phyloP scores from a whole-genome alignment of 2,888 invertebrate species.

The Aethes cnicana region DNA sequence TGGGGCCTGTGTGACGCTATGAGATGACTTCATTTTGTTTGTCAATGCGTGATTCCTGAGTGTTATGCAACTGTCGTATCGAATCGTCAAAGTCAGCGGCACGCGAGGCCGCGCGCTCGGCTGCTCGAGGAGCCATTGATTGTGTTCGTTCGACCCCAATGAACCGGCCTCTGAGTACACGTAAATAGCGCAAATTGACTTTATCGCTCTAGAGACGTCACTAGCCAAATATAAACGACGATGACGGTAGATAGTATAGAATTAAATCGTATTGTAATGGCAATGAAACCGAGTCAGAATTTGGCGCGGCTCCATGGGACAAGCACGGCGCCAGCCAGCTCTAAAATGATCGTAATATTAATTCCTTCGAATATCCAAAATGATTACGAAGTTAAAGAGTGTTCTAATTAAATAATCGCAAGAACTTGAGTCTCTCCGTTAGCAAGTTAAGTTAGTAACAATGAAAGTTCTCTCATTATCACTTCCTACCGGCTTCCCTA shows the following conservation, averaged over 20 bases:
- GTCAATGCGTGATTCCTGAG: constrained; percentile 37
- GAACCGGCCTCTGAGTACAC: constrained; percentile 34
- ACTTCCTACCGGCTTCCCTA: constrained; percentile 19
- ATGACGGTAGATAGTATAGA: constrained; percentile 19
- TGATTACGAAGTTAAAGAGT: no score
- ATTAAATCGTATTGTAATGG: constrained; percentile 17
- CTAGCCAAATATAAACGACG: constrained; percentile 16
- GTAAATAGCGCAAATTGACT: constrained; percentile 18
- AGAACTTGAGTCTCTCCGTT: neutral
- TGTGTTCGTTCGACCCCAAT: constrained; percentile 44
- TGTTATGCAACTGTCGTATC: constrained; percentile 43
- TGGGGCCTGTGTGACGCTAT: constrained; percentile 9
- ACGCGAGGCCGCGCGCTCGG: constrained; percentile 49
- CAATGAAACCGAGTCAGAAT: constrained; percentile 34
- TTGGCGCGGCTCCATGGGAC: constrained; percentile 39
- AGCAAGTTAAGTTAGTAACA: neutral
- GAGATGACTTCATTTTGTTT: constrained; percentile 26
- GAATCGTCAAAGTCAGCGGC: constrained; percentile 42
- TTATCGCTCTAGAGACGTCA: constrained; percentile 13
- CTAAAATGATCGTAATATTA: neutral
- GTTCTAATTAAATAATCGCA: neutral
- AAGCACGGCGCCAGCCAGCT: constrained; percentile 22
- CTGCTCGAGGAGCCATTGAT: constrained; percentile 44
- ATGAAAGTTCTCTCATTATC: neutral
- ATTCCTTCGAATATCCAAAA: no score